Percentiles rank a stretch among this genome's conserved stretches.
Conservation (phyloP, 2,113 vertebrate species). For the Osmerus mordax region DNA sequence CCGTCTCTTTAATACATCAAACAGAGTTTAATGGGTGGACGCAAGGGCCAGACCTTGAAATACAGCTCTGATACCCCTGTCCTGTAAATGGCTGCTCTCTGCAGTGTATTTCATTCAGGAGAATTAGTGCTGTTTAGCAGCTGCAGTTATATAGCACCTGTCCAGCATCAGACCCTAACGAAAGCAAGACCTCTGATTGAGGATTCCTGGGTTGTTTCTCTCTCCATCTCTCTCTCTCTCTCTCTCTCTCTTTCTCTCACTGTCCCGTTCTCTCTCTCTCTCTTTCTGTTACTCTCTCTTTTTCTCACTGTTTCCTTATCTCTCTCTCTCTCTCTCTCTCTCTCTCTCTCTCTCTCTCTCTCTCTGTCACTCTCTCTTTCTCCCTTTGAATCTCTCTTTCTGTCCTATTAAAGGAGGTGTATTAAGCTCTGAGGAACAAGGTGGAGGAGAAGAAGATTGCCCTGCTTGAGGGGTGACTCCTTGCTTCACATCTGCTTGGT, state of each 20-base stretch:
- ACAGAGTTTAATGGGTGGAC: slow-evolving; percentile 66
- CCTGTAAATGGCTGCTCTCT: slow-evolving; percentile 63
- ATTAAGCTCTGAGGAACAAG: slow-evolving; percentile 23
- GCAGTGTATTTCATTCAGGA: slow-evolving; percentile 61
- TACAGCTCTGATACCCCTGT: slow-evolving; percentile 61
- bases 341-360: not conserved
- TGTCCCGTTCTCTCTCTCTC: no score
- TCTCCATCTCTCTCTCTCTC: no score
- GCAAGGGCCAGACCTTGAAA: slow-evolving; percentile 63
- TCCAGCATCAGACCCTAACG: no score
- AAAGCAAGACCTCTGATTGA: slow-evolving; percentile 39
- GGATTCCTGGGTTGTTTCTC: slow-evolving; percentile 18
- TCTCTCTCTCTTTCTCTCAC: no score
- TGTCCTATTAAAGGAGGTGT: slow-evolving; percentile 9
- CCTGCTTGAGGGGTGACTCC: not conserved
- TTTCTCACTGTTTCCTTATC: no score
- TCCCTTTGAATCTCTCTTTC: not conserved
- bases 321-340: not conserved
- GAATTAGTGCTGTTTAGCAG: slow-evolving; percentile 69
- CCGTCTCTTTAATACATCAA: slow-evolving; percentile 66
- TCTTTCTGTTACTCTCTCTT: no score
- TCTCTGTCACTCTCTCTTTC: not conserved
- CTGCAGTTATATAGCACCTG: slow-evolving; percentile 51
- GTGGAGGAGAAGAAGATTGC: slow-evolving; percentile 12
- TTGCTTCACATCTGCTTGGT: slow-evolving; percentile 7